phyloP scores from a whole-genome alignment of 2,797 vertebrate species.

The Moxostoma hubbsi region DNA sequence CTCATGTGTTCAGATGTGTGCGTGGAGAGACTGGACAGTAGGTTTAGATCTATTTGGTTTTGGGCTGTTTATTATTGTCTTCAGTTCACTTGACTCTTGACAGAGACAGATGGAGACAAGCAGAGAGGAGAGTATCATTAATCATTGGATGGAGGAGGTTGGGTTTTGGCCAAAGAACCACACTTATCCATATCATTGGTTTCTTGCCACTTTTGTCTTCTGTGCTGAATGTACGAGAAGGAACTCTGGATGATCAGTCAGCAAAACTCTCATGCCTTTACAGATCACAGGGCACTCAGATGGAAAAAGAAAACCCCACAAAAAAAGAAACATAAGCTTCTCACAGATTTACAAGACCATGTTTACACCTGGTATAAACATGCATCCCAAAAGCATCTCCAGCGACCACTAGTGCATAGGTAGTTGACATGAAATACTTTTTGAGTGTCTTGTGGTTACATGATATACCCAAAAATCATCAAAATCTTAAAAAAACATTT shows the following conservation, averaged over 20 bases:
- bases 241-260: constrained; percentile 50
- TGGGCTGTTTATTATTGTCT: constrained; percentile 66
- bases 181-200: constrained; percentile 61
- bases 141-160: constrained; percentile 62
- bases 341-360: not conserved
- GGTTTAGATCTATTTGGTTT: constrained; percentile 44
- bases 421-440: no score
- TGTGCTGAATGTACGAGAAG: constrained; percentile 55
- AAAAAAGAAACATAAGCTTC: constrained; percentile 27
- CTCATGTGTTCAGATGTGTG: constrained; percentile 30
- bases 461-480: no score
- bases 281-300: constrained; percentile 48
- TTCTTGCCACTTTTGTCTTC: constrained; percentile 57
- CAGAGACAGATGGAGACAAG: constrained; percentile 66
- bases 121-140: constrained; percentile 63
- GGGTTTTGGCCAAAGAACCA: constrained; percentile 58
- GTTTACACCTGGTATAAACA: constrained; percentile 11
- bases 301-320: constrained; percentile 49
- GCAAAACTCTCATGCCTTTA: constrained; percentile 16
- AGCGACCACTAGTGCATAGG: not conserved
- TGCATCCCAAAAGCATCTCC: constrained; percentile 4
- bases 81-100: constrained; percentile 67
- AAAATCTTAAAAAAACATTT: no score
- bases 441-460: no score
- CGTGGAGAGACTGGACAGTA: constrained; percentile 28